phyloP scores from a whole-genome alignment of 2,797 vertebrate species.

The Dendrocincla fuliginosa region DNA sequence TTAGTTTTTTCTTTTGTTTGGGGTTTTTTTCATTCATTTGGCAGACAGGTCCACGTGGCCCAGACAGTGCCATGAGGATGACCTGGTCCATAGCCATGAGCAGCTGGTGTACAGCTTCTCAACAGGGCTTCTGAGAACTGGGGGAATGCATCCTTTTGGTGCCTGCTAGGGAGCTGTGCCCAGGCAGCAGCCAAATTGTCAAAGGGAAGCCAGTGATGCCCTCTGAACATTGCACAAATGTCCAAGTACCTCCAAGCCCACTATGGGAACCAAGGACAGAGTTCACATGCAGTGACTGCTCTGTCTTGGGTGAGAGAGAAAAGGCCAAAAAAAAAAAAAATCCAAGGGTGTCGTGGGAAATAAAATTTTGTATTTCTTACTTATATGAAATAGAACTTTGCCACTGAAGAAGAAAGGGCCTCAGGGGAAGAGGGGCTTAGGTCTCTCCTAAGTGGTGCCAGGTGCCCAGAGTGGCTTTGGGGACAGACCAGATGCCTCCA shows the following conservation, averaged over 20 bases:
- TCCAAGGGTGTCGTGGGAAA: background rate
- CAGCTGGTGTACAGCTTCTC: background rate
- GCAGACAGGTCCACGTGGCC: fast-evolving
- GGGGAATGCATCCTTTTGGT: fast-evolving
- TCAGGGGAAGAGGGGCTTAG: background rate
- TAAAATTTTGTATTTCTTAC: background rate
- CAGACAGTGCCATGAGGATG: too few species aligned
- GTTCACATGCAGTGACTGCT: background rate
- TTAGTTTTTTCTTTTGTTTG: background rate
- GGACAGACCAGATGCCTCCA: background rate
- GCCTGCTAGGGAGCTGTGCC: fast-evolving
- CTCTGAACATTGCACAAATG: fast-evolving
- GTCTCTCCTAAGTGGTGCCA: background rate
- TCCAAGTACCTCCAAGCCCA: background rate
- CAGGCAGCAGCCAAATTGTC: background rate
- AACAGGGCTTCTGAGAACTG: background rate
- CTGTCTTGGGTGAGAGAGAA: background rate
- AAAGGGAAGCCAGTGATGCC: background rate
- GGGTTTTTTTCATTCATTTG: background rate
- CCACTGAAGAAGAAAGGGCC: background rate
- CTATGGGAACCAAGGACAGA: background rate
- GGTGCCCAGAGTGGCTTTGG: background rate
- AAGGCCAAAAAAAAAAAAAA: background rate
- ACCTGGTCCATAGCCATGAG: fast-evolving
- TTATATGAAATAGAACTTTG: background rate